Base-by-base conservation (phyloP, 2,797 vertebrate genomes). In the Dryobates pubescens region DNA sequence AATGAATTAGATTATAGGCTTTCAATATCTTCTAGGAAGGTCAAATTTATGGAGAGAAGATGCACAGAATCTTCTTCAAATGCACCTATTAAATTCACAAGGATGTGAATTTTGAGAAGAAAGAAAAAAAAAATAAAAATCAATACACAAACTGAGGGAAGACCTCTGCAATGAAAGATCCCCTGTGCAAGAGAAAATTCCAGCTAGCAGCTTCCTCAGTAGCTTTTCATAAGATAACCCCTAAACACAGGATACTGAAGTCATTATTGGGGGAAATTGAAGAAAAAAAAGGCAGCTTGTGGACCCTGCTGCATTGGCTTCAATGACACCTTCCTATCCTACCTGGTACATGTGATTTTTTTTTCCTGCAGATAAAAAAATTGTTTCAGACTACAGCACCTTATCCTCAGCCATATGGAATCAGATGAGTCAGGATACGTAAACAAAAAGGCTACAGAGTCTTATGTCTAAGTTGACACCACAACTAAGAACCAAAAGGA, bases 301-400 rank as follows among this genome's bases (percentile, higher is more conserved):
- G 9, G 18, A 74, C 16, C 18, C 53, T 57, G 19, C 6, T 77
- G 30, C 23, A 58, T 27, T 69, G 65, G 6, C 22, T 41, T 61
- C 41, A 92, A 69, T 4, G 4, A 41, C 7, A 81, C 6, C 18
- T 20, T 53, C 3, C 41, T 87, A 22, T 32, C 59, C 34, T 47
- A 30, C 0, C 8, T 2, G 1, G 17, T 57, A 6, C 4, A 10
- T 18, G 4, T 17, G 4, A n/a, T n/a, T n/a, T 7, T n/a, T 73
- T 15, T 79, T 76, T n/a, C 41, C 43, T 77, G 8, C 36, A 70
- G 30, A 34, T 64, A 79, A 65, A 94, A 26, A 80, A 80, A 64
- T 34, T 64, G 12, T 75, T 94, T 64, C 24, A 41, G 15, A 41
- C 9, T 23, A 47, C 5, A 7, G 6, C 30, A 45, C 56, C 27